These are phyloP conservation scores for Homarus americanus DNA, from an alignment of 1,140 invertebrate genomes.

Conservation along the genomic window DNA sequence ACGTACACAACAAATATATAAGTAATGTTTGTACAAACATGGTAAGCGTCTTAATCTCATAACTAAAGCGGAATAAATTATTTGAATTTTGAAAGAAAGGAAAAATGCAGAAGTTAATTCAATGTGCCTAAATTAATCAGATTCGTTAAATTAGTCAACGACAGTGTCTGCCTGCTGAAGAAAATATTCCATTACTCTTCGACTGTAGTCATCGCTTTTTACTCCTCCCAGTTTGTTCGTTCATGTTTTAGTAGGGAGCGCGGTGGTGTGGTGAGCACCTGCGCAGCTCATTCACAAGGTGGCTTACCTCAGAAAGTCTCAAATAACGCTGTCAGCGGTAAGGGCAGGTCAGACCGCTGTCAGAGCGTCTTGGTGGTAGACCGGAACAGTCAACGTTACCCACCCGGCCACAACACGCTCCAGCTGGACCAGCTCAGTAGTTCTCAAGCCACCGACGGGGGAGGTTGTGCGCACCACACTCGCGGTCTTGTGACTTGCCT, in stretches of 20 bases:
- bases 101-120: not conserved
- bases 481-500: conserved; percentile 1
- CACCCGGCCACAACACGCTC: not conserved
- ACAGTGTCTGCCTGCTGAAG: too few relatives aligned
- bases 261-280: not conserved
- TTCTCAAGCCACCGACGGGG: not conserved
- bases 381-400: too few relatives aligned
- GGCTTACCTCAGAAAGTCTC: not conserved
- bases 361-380: too few relatives aligned
- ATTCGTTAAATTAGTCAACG: not conserved
- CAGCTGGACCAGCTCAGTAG: not conserved
- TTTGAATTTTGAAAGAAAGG: not conserved
- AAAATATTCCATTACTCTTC: not conserved
- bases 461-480: not conserved
- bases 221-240: not conserved
- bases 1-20: too few relatives aligned
- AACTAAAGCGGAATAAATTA: not conserved
- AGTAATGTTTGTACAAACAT: not conserved
- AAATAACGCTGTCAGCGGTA: not conserved
- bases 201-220: not conserved
- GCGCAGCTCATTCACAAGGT: conserved; percentile 13
- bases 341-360: not conserved
- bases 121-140: not conserved
- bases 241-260: not conserved
- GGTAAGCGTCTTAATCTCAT: not conserved